These are phyloP conservation scores for Eristalis tenax DNA, from an alignment of 2,888 invertebrate genomes.

Conservation along the genomic window DNA sequence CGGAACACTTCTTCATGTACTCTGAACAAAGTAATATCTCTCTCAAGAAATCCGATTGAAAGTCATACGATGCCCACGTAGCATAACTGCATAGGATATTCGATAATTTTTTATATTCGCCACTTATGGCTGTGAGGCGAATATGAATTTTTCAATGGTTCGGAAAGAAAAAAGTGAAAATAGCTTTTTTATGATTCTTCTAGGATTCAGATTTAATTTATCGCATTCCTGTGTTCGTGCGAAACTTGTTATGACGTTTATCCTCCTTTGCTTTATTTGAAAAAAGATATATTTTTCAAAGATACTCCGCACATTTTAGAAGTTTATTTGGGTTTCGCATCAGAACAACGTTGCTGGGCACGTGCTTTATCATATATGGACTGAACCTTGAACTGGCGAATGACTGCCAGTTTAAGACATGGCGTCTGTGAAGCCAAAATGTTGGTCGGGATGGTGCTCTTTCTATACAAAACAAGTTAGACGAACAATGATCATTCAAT, in stretches of 20 bases:
- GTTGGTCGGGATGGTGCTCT: no score
- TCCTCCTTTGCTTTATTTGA: slow-evolving; percentile 35
- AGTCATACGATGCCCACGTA: neutral
- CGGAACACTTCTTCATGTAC: no score
- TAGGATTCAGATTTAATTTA: slow-evolving; percentile 41
- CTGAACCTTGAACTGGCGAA: no score
- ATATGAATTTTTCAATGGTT: slow-evolving; percentile 14
- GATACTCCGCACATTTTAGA: slow-evolving; percentile 24
- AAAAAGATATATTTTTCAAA: slow-evolving; percentile 6
- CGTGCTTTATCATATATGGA: no score
- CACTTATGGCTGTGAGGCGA: slow-evolving; percentile 27
- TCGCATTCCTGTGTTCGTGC: slow-evolving; percentile 24
- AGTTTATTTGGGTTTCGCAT: no score
- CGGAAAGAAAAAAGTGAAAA: slow-evolving; percentile 18
- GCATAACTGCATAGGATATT: neutral
- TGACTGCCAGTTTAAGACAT: no score
- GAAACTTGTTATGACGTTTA: slow-evolving; percentile 32
- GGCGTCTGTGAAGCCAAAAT: no score
- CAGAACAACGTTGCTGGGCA: no score
- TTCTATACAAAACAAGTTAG: no score
- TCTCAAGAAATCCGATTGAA: neutral
- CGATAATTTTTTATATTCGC: slow-evolving; percentile 25
- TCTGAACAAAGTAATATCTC: no score
- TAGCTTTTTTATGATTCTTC: slow-evolving; percentile 14
- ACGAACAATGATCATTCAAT: no score